phyloP scores from a whole-genome alignment of 2,113 vertebrate genomes.

The Tauraco erythrolophus region DNA sequence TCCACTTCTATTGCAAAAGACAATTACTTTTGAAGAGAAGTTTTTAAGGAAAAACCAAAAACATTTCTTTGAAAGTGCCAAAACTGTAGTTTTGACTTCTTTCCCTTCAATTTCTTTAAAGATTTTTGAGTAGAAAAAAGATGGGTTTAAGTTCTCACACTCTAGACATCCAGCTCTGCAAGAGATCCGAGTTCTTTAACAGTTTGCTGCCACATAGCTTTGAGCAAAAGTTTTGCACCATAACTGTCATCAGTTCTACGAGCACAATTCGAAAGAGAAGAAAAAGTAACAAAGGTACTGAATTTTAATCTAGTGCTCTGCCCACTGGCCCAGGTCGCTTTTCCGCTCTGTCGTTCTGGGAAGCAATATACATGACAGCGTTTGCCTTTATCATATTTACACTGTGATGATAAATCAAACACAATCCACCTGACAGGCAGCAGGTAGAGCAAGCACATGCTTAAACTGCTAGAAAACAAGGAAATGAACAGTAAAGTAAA shows the following conservation, averaged over 20 bases:
- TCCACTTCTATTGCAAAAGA: neutral
- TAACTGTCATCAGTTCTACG: neutral
- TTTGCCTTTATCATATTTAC: neutral
- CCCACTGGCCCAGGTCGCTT: neutral
- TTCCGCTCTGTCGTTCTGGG: accelerated
- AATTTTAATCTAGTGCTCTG: neutral
- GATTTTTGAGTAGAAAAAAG: neutral
- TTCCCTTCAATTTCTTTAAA: neutral
- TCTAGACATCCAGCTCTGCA: neutral
- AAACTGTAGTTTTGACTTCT: neutral
- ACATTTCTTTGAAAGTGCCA: neutral
- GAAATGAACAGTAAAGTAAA: neutral
- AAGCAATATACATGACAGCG: neutral
- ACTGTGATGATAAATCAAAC: neutral
- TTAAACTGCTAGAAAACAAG: neutral
- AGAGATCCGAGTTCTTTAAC: neutral
- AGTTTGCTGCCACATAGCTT: neutral
- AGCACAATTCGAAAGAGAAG: neutral
- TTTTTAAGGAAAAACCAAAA: neutral
- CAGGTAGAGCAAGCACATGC: neutral
- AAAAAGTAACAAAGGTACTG: neutral
- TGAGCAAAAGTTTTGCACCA: neutral
- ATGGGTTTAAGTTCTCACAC: neutral
- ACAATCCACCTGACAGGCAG: neutral
- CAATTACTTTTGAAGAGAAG: neutral